Evolutionary conservation across 2,888 invertebrate species (phyloP), one percentile per base, ranked within the genome.

Genomic region (Tetragnatha montana): DNA sequence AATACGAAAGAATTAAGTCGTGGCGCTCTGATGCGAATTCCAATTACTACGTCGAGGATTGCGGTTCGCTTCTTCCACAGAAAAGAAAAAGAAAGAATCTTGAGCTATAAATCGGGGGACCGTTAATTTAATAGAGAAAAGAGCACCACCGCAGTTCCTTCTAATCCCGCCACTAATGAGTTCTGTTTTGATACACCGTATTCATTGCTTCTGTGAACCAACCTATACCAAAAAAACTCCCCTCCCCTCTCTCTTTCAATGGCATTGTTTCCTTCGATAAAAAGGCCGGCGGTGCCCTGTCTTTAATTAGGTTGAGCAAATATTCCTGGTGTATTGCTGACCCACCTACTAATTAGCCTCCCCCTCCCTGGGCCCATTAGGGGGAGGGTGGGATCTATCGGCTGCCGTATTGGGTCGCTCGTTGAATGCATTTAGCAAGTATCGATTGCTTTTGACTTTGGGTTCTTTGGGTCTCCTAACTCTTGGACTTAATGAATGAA

Each of bases 291-390:
- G n/a, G 21, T 74, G 19, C 21, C 35, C 50, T 19, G 10, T 79
- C 74, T 35, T 35, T 82, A 82, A 82, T 82, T 82, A 74, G 22
- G 17, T 17, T 8, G 35, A 51, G 73, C 21, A 60, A 60, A 60
- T 60, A 60, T 17, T 17, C 14, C 21, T 22, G 68, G 14, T 21
- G 17, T 22, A 51, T 8, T 22, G 17, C 10, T 22, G 35, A 60
- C 60, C 60, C 60, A 75, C 75, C 75, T 14, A 0, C 22, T 78
- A 22, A 78, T 78, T 60, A 47, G 60, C 22, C 60, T 60, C 60
- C 50, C 75, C 60, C 60, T 60, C 35, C 35, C 35, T 35, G 35
- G 1, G 35, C 35, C 35, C 35, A 35, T 35, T 35, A 35, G 35
- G 35, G 35, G 4, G 35, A 35, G 35, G 35, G 35, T 35, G 35